These are phyloP conservation scores for Bellardia bayeri DNA, from an alignment of 2,888 invertebrate species.

Conservation along the genomic window DNA sequence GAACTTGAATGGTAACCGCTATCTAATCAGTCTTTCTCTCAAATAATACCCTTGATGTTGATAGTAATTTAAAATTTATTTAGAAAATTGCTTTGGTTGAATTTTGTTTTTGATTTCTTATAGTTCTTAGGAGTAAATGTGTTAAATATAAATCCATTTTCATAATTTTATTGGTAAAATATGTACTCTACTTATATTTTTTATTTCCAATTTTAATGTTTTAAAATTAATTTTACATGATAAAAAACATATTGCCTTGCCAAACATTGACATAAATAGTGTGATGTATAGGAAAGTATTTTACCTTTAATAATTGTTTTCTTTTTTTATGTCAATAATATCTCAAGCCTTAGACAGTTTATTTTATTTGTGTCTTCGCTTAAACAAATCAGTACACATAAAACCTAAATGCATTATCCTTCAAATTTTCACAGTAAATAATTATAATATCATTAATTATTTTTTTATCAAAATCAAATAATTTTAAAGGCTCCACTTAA, in stretches of 20 bases:
- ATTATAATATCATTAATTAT: constrained; percentile 33
- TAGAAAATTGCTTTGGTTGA: constrained; percentile 57
- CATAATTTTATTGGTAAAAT: constrained; percentile 44
- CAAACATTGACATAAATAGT: constrained; percentile 9
- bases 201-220: not conserved
- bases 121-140: constrained; percentile 48
- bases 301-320: constrained; percentile 3
- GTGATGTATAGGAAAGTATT: constrained; percentile 21
- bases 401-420: constrained; percentile 58
- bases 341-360: constrained; percentile 33
- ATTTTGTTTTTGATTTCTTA: constrained; percentile 24
- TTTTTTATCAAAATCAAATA: constrained; percentile 26
- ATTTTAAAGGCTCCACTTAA: constrained; percentile 55
- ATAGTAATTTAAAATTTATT: constrained; percentile 54
- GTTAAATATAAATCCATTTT: constrained; percentile 47
- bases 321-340: constrained; percentile 21
- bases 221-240: not conserved
- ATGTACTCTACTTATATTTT: constrained; percentile 44
- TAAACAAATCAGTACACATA: constrained; percentile 43
- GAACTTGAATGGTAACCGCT: too few relatives aligned
- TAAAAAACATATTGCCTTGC: constrained; percentile 29
- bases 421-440: constrained; percentile 40
- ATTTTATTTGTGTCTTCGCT: not conserved
- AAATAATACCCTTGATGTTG: constrained; percentile 13
- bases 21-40: not conserved